Evolutionary conservation across 2,888 invertebrate species (phyloP).

Genomic region (Rhogogaster chlorosoma): DNA sequence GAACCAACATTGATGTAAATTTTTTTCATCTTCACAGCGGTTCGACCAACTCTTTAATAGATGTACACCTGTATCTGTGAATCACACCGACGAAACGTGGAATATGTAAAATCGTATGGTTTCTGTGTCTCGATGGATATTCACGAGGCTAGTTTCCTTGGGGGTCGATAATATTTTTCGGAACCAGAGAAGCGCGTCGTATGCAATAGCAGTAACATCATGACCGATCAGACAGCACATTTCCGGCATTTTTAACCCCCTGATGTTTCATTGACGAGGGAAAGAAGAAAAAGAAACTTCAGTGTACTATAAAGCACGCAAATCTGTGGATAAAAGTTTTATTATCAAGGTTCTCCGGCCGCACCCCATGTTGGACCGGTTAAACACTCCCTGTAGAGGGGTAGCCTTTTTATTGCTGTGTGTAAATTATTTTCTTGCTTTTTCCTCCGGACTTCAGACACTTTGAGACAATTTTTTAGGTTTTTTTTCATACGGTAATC

Average conservation of each 20-base stretch:
- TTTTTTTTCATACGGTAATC: not conserved
- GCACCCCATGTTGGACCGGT: slow-evolving; percentile 39
- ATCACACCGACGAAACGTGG: slow-evolving; percentile 4
- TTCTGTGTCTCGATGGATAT: not conserved
- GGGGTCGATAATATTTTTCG: slow-evolving; percentile 13
- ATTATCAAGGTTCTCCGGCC: not conserved
- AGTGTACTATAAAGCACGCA: not conserved
- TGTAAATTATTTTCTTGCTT: slow-evolving; percentile 45
- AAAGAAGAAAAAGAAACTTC: not conserved
- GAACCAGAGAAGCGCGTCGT: not conserved
- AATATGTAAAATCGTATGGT: not conserved
- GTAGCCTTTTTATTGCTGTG: slow-evolving; percentile 5
- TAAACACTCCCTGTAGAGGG: slow-evolving; percentile 29
- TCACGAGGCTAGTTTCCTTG: slow-evolving; percentile 3
- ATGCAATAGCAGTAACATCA: not conserved
- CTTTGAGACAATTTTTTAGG: not conserved
- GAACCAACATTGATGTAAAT: not conserved
- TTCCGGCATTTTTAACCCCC: not conserved
- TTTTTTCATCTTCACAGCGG: not conserved
- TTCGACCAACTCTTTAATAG: not conserved
- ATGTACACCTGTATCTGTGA: not conserved
- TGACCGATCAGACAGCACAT: not conserved
- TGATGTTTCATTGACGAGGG: not conserved
- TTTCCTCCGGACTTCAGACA: not conserved
- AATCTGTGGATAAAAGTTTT: not conserved